Evolutionary conservation across 1,140 invertebrate species (phyloP).

Genomic region (Cydia pomonella): DNA sequence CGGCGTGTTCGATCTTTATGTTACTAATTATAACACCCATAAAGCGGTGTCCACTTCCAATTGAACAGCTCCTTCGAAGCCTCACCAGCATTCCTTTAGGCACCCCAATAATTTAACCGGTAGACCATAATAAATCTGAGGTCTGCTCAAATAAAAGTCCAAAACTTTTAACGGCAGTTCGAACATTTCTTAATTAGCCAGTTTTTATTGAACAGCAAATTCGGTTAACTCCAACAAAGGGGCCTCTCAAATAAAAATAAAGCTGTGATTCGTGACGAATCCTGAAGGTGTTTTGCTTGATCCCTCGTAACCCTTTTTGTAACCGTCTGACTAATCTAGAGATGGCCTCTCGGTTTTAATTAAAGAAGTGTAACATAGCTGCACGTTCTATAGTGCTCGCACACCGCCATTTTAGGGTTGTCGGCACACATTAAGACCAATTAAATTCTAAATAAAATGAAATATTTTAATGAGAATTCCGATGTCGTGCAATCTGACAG

Average conservation of each 20-base stretch:
- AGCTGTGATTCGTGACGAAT: constrained; percentile 76
- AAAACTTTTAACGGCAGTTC: constrained; percentile 66
- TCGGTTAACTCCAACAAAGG: constrained; percentile 77
- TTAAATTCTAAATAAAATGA: constrained; percentile 48
- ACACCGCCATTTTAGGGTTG: constrained; percentile 44
- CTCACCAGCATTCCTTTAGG: constrained; percentile 30
- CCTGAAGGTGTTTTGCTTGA: constrained; percentile 72
- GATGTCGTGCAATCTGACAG: constrained; percentile 36
- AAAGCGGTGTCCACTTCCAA: constrained; percentile 33
- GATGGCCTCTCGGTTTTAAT: constrained; percentile 75
- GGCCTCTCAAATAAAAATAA: constrained; percentile 77
- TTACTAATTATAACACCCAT: constrained; percentile 33
- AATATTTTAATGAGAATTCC: constrained; percentile 43
- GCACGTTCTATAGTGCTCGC: constrained; percentile 62
- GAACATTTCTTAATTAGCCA: constrained; percentile 78
- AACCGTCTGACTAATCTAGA: constrained; percentile 73
- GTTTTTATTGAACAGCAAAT: constrained; percentile 77
- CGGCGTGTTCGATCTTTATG: constrained; percentile 27
- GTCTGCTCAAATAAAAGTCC: constrained; percentile 51
- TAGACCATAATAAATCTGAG: constrained; percentile 46
- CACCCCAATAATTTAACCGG: constrained; percentile 38
- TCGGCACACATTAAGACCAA: constrained; percentile 40
- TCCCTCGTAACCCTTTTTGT: constrained; percentile 75
- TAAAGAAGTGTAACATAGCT: constrained; percentile 77
- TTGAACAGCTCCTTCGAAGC: constrained; percentile 37